Evolutionary conservation across 2,888 invertebrate genomes (phyloP).

Genomic region (Criorhina ranunculi): DNA sequence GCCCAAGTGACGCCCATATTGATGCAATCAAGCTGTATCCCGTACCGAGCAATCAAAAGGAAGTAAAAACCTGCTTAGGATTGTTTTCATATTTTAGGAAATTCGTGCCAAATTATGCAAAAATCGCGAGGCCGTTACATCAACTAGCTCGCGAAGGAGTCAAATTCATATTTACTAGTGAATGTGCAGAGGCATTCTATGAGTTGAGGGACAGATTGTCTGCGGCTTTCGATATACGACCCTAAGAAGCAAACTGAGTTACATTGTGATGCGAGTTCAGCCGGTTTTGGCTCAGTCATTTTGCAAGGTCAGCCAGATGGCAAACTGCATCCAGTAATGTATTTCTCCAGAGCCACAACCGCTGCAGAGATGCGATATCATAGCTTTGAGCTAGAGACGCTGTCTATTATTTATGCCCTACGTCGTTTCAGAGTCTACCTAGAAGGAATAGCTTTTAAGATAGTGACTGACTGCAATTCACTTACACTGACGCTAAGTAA

Average conservation of each 20-base stretch:
- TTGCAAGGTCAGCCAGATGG: conserved; percentile 76
- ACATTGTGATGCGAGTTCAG: conserved; percentile 79
- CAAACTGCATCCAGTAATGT: conserved; percentile 78
- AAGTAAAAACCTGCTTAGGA: conserved; percentile 60
- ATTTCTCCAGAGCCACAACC: conserved; percentile 67
- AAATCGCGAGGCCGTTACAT: conserved; percentile 54
- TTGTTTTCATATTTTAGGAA: conserved; percentile 66
- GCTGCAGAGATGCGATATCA: conserved; percentile 8
- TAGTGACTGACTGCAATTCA: conserved; percentile 78
- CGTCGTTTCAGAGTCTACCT: not conserved
- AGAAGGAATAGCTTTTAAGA: not conserved
- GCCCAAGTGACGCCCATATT: conserved; percentile 52
- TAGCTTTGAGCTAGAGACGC: conserved; percentile 4
- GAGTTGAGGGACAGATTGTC: conserved; percentile 50
- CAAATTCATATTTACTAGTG: conserved; percentile 34
- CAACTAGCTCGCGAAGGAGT: conserved; percentile 24
- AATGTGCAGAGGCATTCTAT: conserved; percentile 13
- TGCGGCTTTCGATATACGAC: conserved; percentile 79
- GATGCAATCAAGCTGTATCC: conserved; percentile 31
- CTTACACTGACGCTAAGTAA: conserved; percentile 78
- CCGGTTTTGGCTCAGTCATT: conserved; percentile 79
- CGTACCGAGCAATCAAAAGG: conserved; percentile 20
- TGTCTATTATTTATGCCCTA: not conserved
- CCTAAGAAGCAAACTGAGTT: conserved; percentile 77
- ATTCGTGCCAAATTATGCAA: conserved; percentile 61